phyloP scores from a whole-genome alignment of 2,797 vertebrate genomes.

The Kryptopterus vitreolus region DNA sequence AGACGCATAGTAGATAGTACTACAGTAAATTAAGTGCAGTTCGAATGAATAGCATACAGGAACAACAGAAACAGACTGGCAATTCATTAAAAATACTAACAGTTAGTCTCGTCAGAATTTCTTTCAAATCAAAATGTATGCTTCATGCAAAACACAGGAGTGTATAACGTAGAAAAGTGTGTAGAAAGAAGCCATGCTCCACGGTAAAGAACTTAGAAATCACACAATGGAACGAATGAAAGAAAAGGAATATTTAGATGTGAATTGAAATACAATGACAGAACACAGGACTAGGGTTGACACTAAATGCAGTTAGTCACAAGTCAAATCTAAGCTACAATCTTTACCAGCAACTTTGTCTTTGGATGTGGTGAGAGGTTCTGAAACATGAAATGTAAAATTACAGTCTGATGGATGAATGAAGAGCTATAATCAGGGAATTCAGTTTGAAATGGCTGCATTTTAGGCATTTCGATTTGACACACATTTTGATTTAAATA shows the following conservation, averaged over 20 bases:
- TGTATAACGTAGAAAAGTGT: neutral
- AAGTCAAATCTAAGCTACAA: constrained; percentile 29
- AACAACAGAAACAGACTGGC: neutral
- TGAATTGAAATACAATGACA: neutral
- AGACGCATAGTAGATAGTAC: neutral
- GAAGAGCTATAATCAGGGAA: constrained; percentile 10
- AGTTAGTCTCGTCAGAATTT: neutral
- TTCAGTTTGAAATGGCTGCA: neutral
- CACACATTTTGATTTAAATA: neutral
- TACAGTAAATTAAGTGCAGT: neutral
- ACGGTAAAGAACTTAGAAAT: neutral
- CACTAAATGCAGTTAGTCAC: constrained; percentile 27
- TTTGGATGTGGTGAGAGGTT: constrained; percentile 40
- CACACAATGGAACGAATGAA: neutral
- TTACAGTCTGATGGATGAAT: constrained; percentile 27
- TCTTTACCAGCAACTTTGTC: constrained; percentile 47
- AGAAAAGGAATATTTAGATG: neutral
- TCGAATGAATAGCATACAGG: neutral
- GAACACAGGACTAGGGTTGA: neutral
- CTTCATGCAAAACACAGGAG: constrained; percentile 24
- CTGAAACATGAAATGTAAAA: constrained; percentile 51
- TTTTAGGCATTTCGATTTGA: neutral
- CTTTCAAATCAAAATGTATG: neutral
- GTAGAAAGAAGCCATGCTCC: constrained; percentile 6
- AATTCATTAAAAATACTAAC: neutral